Conservation (phyloP, 2,888 invertebrate genomes). For the Parapristionchus giblindavisi region DNA sequence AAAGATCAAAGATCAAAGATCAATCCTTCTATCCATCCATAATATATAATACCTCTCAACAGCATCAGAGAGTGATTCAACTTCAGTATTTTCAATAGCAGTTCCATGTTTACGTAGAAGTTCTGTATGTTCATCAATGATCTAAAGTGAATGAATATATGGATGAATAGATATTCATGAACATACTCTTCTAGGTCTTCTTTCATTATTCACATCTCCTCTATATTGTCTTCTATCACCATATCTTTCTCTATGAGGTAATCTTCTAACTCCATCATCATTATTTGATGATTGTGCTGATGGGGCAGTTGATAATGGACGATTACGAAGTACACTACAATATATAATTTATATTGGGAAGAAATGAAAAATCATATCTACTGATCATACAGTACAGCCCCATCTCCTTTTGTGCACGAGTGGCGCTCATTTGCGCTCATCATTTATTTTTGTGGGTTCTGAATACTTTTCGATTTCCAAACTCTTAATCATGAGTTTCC, state of each 20-base stretch:
- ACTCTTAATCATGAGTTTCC: no score
- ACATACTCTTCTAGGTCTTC: background rate
- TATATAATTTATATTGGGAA: no score
- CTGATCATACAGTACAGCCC: no score
- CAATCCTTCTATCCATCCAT: background rate
- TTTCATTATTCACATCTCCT: background rate
- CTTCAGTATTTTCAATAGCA: constrained; percentile 7
- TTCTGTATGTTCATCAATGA: constrained; percentile 1
- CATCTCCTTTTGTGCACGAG: no score
- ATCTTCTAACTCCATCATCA: no score
- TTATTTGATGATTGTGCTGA: background rate
- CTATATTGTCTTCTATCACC: constrained; percentile 3
- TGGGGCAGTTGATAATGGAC: background rate
- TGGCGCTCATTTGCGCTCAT: no score
- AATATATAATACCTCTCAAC: constrained; percentile 10
- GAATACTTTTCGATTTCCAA: no score
- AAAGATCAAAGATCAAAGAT: background rate
- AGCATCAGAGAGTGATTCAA: constrained; percentile 21
- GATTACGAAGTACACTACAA: background rate
- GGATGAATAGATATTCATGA: background rate
- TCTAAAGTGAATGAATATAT: background rate
- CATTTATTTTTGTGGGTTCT: no score
- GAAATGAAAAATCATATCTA: no score
- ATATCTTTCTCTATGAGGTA: background rate
- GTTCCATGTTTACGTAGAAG: constrained; percentile 17